phyloP scores from a whole-genome alignment of 2,797 vertebrate genomes.

The Diglossa cyanea region DNA sequence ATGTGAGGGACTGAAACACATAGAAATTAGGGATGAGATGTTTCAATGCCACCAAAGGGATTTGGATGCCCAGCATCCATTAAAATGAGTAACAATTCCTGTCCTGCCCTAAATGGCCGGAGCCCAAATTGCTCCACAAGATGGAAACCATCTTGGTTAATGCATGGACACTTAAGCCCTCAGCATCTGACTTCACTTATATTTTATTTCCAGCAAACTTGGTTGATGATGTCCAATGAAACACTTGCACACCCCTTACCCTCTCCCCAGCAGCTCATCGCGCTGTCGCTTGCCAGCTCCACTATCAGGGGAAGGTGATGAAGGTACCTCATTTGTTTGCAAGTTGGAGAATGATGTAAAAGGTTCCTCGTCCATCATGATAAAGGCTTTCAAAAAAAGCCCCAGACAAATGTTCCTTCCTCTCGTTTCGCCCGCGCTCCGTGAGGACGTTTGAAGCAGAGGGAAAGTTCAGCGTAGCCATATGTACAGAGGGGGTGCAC shows the following conservation, averaged over 20 bases:
- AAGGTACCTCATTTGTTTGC: slow-evolving; percentile 65
- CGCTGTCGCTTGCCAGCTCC: not conserved
- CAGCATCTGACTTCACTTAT: slow-evolving; percentile 48
- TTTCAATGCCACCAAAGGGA: slow-evolving; percentile 17
- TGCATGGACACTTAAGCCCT: slow-evolving; percentile 52
- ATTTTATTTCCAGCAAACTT: slow-evolving; percentile 58
- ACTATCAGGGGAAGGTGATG: slow-evolving; percentile 29
- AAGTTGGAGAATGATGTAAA: slow-evolving; percentile 51
- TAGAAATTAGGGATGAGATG: slow-evolving; percentile 10
- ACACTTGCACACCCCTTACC: not conserved
- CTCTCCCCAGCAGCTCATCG: not conserved
- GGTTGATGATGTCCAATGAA: slow-evolving; percentile 23
- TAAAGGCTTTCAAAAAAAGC: slow-evolving; percentile 23
- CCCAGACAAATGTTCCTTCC: slow-evolving; percentile 43
- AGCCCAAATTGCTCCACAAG: slow-evolving; percentile 20
- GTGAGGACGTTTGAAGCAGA: slow-evolving; percentile 9
- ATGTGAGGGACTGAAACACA: not conserved
- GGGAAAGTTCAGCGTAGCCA: slow-evolving; percentile 53
- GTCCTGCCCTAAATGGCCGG: not conserved
- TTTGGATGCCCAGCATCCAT: slow-evolving; percentile 50
- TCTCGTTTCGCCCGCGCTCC: not conserved
- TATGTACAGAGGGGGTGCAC: slow-evolving; percentile 34
- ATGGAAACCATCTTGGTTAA: slow-evolving; percentile 57
- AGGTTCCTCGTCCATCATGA: slow-evolving; percentile 60
- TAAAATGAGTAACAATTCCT: slow-evolving; percentile 59